phyloP scores from a whole-genome alignment of 2,113 vertebrate genomes.

The Mustelus asterias region DNA sequence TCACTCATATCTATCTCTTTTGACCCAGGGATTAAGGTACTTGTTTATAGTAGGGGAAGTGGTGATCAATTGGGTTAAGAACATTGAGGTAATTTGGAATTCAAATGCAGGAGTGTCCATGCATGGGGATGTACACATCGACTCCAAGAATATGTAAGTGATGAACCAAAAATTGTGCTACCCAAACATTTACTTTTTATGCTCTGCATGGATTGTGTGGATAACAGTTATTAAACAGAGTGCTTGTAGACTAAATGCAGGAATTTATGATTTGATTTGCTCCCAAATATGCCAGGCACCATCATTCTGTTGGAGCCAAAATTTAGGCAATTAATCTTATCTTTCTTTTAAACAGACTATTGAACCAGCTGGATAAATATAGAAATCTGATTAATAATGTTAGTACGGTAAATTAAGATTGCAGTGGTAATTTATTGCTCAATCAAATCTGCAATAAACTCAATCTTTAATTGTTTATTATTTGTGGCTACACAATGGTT shows the following conservation, averaged over 20 bases:
- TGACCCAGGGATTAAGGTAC: neutral
- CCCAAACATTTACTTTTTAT: neutral
- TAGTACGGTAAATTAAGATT: neutral
- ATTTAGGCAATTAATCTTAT: neutral
- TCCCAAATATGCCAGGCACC: neutral
- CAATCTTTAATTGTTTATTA: neutral
- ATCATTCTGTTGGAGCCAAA: neutral
- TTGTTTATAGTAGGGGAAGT: neutral
- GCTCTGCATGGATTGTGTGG: neutral
- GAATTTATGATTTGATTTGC: neutral
- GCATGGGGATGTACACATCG: neutral
- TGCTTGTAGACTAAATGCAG: neutral
- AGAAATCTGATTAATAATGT: neutral
- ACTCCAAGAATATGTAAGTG: neutral
- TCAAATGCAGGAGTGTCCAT: neutral
- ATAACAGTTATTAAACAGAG: neutral
- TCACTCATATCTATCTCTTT: too few species aligned
- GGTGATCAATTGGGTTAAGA: neutral
- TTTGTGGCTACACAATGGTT: neutral
- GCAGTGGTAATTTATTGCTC: neutral
- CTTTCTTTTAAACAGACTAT: neutral
- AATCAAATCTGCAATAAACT: neutral
- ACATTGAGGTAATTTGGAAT: neutral
- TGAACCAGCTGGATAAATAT: neutral
- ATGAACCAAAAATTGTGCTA: neutral